phyloP scores from a whole-genome alignment of 2,888 invertebrate genomes.

The Ophraella communa region DNA sequence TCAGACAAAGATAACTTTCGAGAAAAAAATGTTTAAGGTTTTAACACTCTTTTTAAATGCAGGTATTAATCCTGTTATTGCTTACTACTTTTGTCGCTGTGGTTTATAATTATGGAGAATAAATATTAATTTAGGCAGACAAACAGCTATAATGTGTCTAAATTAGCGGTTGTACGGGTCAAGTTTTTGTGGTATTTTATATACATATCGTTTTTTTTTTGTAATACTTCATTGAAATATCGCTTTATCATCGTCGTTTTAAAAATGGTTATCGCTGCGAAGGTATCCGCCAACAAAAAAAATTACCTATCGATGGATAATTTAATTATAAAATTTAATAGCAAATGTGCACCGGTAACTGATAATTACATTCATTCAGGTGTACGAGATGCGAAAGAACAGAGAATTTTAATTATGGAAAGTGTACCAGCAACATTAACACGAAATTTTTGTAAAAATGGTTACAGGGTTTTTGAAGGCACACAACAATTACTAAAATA shows the following conservation, averaged over 20 bases:
- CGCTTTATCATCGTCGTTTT: constrained; percentile 18
- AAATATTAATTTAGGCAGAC: constrained; percentile 34
- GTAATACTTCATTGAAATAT: constrained; percentile 7
- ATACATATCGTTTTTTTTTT: too few species aligned
- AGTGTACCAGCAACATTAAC: too few species aligned
- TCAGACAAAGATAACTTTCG: constrained; percentile 34
- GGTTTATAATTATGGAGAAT: constrained; percentile 31
- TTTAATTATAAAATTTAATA: constrained; percentile 18
- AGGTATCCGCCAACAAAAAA: constrained; percentile 1
- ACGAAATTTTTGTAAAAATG: too few species aligned
- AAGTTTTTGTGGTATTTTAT: constrained; percentile 15
- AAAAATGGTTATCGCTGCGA: constrained; percentile 5
- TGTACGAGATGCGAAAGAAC: not conserved
- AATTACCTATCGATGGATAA: constrained; percentile 1
- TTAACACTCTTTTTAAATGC: constrained; percentile 35
- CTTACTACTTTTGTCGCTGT: constrained; percentile 21
- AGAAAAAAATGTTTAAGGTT: constrained; percentile 30
- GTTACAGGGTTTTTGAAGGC: too few species aligned
- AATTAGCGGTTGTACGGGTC: constrained; percentile 26
- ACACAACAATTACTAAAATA: too few species aligned
- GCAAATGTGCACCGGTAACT: not conserved
- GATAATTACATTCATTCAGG: not conserved
- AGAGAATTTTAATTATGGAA: too few species aligned
- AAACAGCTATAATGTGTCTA: constrained; percentile 28
- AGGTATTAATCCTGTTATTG: constrained; percentile 30